A percentile compares a stretch with the other conserved stretches of the same genome.
phyloP scores from a whole-genome alignment of 1,140 invertebrate genomes.

The Scaptomyza montana region DNA sequence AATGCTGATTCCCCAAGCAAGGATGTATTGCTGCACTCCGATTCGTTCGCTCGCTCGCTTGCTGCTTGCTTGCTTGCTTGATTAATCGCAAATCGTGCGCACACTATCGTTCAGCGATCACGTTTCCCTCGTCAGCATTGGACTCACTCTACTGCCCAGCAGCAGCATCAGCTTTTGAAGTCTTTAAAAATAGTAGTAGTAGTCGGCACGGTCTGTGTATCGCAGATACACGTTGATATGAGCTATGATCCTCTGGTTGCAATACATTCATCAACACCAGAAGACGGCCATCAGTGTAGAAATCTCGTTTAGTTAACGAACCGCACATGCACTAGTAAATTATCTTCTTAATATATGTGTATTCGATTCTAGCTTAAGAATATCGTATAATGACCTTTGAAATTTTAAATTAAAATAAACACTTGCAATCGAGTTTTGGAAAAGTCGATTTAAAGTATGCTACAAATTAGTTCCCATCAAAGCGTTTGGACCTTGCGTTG shows the following conservation, averaged over 20 bases:
- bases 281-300: conserved; percentile 2
- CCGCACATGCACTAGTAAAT: background rate
- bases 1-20: conserved; percentile 66
- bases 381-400: too few relatives aligned
- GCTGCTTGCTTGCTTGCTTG: conserved; percentile 48
- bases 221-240: conserved; percentile 31
- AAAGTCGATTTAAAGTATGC: too few relatives aligned
- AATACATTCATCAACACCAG: conserved; percentile 25
- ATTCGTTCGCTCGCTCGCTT: conserved; percentile 20
- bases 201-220: conserved; percentile 10
- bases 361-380: too few relatives aligned
- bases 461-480: too few relatives aligned
- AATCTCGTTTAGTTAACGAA: background rate
- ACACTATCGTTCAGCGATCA: conserved; percentile 70
- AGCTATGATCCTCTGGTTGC: conserved; percentile 17
- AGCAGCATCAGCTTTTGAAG: conserved; percentile 32
- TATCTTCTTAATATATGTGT: background rate
- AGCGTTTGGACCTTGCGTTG: too few relatives aligned
- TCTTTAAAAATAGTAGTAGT: conserved; percentile 63
- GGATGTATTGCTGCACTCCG: conserved; percentile 49
- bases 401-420: too few relatives aligned
- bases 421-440: too few relatives aligned
- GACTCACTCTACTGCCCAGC: conserved; percentile 10
- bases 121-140: conserved; percentile 51
- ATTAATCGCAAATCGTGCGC: conserved; percentile 80